Conservation (phyloP, 2,113 vertebrate species). For the Amphilophus citrinellus region DNA sequence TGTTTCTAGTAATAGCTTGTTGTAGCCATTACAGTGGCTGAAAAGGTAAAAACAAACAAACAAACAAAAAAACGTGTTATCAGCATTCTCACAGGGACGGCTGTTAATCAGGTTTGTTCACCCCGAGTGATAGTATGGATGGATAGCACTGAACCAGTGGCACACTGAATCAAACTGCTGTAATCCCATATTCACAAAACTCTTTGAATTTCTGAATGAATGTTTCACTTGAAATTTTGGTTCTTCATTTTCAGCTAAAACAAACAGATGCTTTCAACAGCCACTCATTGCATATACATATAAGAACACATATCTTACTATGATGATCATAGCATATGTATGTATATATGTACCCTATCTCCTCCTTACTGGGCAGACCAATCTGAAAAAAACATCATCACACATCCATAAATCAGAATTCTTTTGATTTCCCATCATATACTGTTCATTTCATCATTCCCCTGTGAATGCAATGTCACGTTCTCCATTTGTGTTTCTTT, state of each 20-base stretch:
- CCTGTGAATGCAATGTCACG: too few relatives aligned
- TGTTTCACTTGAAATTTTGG: neutral
- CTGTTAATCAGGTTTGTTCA: too few relatives aligned
- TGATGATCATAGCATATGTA: too few relatives aligned
- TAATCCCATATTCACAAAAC: neutral
- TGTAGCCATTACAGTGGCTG: neutral
- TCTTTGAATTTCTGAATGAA: neutral
- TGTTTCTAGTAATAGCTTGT: neutral
- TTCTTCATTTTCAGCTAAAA: neutral
- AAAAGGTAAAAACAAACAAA: neutral
- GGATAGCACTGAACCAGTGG: neutral
- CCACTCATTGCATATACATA: accelerated
- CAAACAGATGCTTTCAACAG: neutral
- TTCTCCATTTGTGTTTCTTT: too few relatives aligned
- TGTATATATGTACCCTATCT: too few relatives aligned
- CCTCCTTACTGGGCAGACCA: too few relatives aligned
- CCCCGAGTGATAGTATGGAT: accelerated
- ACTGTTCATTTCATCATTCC: too few relatives aligned
- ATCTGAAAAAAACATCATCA: too few relatives aligned
- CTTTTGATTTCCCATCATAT: too few relatives aligned
- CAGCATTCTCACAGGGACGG: neutral
- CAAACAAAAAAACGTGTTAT: neutral
- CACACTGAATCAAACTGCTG: neutral
- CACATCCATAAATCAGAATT: too few relatives aligned
- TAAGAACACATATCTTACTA: neutral